Conservation (phyloP, 2,113 vertebrate species). For the Elephantulus edwardii region DNA sequence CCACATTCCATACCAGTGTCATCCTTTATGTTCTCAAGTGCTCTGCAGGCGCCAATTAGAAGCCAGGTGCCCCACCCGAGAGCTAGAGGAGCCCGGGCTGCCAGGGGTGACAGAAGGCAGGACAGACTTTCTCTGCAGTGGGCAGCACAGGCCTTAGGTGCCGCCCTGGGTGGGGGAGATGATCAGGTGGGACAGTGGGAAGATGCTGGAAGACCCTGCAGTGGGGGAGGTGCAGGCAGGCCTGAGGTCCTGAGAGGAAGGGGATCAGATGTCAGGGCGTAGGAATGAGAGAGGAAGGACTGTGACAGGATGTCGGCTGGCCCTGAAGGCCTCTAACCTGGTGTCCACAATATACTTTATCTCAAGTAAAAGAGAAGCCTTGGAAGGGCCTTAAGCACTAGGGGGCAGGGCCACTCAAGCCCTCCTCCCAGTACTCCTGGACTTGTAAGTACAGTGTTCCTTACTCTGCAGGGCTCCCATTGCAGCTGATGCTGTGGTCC, state of each 20-base stretch:
- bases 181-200: background rate
- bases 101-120: background rate
- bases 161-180: background rate
- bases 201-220: rapidly evolving
- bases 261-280: background rate
- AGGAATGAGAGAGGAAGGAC: background rate
- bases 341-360: background rate
- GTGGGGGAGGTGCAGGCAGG: background rate
- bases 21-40: constrained; percentile 59
- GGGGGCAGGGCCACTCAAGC: background rate
- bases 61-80: constrained; percentile 10
- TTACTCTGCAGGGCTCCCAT: background rate
- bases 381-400: background rate
- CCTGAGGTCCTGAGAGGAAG: background rate
- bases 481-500: background rate
- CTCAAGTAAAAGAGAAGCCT: background rate
- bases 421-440: background rate
- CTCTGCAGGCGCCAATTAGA: constrained; percentile 64
- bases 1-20: constrained; percentile 51
- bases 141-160: background rate
- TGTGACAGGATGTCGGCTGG: background rate
- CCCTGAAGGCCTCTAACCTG: background rate
- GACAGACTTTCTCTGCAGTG: background rate
- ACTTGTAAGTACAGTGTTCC: background rate
- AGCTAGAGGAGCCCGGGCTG: background rate